Conservation (phyloP, 2,113 vertebrate genomes). For the Meriones unguiculatus region DNA sequence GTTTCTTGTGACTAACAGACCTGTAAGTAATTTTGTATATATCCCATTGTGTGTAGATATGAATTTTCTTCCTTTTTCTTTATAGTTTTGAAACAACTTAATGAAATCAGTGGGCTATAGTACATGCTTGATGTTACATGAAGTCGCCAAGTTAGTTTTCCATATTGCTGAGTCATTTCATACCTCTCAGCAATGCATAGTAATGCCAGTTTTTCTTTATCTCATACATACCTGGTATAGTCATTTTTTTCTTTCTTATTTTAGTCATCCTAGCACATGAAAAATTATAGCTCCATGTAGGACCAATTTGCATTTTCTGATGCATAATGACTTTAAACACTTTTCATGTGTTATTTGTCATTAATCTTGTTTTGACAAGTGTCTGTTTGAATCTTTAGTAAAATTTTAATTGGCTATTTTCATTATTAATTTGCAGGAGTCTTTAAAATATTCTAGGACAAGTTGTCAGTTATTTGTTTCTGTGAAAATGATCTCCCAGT, state of each 20-base stretch:
- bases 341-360: neutral
- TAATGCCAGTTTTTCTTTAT: neutral
- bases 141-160: slow-evolving; percentile 16
- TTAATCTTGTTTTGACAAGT: slow-evolving; percentile 17
- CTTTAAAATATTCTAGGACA: neutral
- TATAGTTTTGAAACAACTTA: neutral
- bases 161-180: neutral
- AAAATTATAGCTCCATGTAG: neutral
- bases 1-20: neutral
- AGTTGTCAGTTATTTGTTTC: neutral
- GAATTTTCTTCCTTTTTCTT: neutral
- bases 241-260: neutral
- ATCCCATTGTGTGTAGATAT: neutral
- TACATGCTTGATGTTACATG: neutral
- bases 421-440: neutral
- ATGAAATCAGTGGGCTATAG: neutral
- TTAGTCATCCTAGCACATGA: neutral
- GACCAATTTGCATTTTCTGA: neutral
- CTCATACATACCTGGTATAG: neutral
- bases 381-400: slow-evolving; percentile 15
- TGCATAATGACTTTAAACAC: slow-evolving; percentile 38
- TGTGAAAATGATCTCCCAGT: neutral
- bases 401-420: slow-evolving; percentile 20
- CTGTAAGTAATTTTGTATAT: neutral
- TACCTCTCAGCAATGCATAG: neutral